Evolutionary conservation across 1,140 invertebrate genomes (phyloP), one percentile per base, ranked within the genome.

Genomic region (Pseudobourletiella spinata): DNA sequence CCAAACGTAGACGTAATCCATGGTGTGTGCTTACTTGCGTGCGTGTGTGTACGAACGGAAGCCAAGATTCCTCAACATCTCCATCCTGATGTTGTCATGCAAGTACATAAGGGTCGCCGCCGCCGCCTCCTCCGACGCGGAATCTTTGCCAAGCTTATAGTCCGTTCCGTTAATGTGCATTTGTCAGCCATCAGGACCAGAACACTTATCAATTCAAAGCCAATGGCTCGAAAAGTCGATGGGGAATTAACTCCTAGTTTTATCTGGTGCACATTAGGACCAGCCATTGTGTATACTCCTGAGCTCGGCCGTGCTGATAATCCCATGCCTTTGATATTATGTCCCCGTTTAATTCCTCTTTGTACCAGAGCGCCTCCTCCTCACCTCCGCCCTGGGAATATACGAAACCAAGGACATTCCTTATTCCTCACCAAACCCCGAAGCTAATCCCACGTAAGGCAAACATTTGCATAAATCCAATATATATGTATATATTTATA

Each of bases 191-290:
- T n/a, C 32, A 39, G n/a, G 14, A 11, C 32, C 32, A 39, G n/a
- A 14, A 11, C 44, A 48, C 44, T 48, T 22, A 11, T 48, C 44
- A 11, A 48, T 48, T 48, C 44, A 48, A 48, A 48, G 22, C 11
- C 44, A 48, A 48, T 48, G 44, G 20, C 44, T 48, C 44, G 44
- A 48, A 48, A 48, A 48, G 11, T 48, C 44, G 44, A 48, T 48
- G 20, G 44, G 44, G 44, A 48, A 48, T 48, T 48, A 48, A 48
- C 44, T 48, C 44, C 4, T 48, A 48, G 44, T 48, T 48, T 48
- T 48, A 48, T 48, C 44, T 48, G 6, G 44, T 48, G 18, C 22
- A 39, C 32, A 39, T 39, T 39, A 39, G 32, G 8, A 39, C 8
- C 32, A 39, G 8, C 32, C 8, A n/a, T 39, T 11, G 8, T 39